A percentile compares a stretch with the other conserved stretches of the same genome.
Conservation (phyloP, 2,113 vertebrate genomes). For the Tetrao urogallus region DNA sequence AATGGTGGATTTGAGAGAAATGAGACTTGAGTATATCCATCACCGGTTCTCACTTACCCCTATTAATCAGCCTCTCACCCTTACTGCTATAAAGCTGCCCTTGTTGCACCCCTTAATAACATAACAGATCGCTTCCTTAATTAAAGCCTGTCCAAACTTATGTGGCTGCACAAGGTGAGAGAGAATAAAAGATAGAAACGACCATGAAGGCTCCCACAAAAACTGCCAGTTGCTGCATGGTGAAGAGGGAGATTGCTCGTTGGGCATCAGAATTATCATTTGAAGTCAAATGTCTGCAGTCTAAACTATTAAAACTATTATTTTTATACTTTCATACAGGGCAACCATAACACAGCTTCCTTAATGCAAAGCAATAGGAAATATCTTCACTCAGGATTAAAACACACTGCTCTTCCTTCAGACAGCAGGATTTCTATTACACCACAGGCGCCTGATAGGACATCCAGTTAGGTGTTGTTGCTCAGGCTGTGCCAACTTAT, state of each 20-base stretch:
- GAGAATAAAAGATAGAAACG: background rate
- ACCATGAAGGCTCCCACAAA: background rate
- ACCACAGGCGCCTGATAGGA: background rate
- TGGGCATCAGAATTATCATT: background rate
- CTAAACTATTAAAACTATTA: background rate
- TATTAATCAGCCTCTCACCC: background rate
- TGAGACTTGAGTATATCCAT: background rate
- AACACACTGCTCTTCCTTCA: background rate
- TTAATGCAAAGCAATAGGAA: background rate
- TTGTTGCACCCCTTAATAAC: background rate
- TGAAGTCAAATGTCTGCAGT: background rate
- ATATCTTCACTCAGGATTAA: background rate
- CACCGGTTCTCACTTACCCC: background rate
- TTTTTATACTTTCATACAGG: background rate
- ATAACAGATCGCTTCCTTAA: background rate
- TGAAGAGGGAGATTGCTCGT: background rate
- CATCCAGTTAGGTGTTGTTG: background rate
- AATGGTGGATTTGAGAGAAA: background rate
- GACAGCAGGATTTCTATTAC: background rate
- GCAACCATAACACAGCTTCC: background rate
- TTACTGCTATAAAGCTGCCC: background rate
- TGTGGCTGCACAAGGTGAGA: background rate
- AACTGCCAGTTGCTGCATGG: background rate
- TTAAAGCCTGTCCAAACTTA: background rate
- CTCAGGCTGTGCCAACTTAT: background rate